Evolutionary conservation across 2,113 vertebrate genomes (phyloP).

Genomic region (Phrynosoma platyrhinos): DNA sequence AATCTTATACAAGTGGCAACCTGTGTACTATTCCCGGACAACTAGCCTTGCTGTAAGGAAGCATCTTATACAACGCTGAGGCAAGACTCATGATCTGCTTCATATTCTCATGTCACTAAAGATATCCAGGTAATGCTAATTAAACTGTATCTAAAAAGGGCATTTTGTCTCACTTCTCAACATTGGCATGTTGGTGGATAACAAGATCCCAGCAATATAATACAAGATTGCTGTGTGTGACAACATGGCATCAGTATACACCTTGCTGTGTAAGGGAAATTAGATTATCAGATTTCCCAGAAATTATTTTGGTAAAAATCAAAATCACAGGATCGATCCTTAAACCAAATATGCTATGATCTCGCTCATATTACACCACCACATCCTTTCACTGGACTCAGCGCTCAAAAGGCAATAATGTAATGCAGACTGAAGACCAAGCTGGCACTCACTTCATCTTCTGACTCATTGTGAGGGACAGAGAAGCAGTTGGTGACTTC

Average conservation of each 20-base stretch:
- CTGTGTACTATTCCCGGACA: not conserved
- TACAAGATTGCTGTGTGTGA: not conserved
- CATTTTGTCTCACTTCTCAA: not conserved
- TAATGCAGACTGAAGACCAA: not conserved
- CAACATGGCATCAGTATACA: not conserved
- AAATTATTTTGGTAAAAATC: not conserved
- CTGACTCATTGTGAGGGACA: slow-evolving; percentile 97
- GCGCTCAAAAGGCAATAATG: not conserved
- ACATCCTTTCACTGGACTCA: not conserved
- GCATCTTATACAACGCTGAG: not conserved
- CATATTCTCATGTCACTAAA: not conserved
- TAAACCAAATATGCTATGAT: not conserved
- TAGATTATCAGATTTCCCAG: not conserved
- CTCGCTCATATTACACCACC: not conserved
- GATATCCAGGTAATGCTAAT: not conserved
- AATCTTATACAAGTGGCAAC: not conserved
- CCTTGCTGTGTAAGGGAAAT: not conserved
- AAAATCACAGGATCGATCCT: not conserved
- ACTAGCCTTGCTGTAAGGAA: too few relatives aligned
- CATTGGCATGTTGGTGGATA: not conserved
- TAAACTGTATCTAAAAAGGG: not conserved
- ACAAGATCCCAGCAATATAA: not conserved
- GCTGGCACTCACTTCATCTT: slow-evolving; percentile 89
- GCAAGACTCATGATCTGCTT: not conserved
- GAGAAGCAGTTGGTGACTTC: slow-evolving; percentile 99